Evolutionary conservation across 2,797 vertebrate species (phyloP), one percentile per base, ranked within the genome.

Genomic region (Alfaro cultratus): DNA sequence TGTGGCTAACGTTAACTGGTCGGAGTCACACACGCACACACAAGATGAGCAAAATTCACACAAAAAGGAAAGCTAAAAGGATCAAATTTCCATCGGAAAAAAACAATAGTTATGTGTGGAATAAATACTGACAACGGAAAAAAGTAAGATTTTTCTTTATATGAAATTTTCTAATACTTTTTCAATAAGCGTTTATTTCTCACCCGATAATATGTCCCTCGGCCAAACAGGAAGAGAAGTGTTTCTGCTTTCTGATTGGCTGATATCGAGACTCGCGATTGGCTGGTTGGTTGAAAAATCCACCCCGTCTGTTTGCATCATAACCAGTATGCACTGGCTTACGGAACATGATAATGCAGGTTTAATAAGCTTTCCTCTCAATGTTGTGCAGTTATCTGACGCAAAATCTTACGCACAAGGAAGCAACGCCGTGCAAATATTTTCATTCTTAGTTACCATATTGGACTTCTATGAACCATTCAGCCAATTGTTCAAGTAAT

Each of bases 201-300:
- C 67, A 92, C 92, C 84, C 76, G 78, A 87, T 86, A 79, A 83
- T 53, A 55, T 75, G 72, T 39, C 47, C 76, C 31, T 83, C 55
- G 70, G 34, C 73, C 73, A 93, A 94, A 92, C 94, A 93, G 94
- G 94, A 94, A 94, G 91, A 55, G 76, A 73, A 80, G 29, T 2
- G 3, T 26, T 1, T 1, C 55, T 79, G 45, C n/a, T 15, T 15
- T 62, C 74, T 89, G 89, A 93, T 94, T 94, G 93, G 93, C 84
- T 81, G 34, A 77, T 13, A 29, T 5, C 1, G 45, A 70, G 60
- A 78, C 47, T 82, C 75, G 0, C 84, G 87, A 93, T 93, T 94
- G 93, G 93, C 57, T 81, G 16, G 18, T 60, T 82, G 5, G 18
- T 26, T 68, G 67, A 7, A 29, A 36, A 31, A 5, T 0, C 9